phyloP scores from a whole-genome alignment of 2,888 invertebrate genomes.

The Machimus atricapillus region DNA sequence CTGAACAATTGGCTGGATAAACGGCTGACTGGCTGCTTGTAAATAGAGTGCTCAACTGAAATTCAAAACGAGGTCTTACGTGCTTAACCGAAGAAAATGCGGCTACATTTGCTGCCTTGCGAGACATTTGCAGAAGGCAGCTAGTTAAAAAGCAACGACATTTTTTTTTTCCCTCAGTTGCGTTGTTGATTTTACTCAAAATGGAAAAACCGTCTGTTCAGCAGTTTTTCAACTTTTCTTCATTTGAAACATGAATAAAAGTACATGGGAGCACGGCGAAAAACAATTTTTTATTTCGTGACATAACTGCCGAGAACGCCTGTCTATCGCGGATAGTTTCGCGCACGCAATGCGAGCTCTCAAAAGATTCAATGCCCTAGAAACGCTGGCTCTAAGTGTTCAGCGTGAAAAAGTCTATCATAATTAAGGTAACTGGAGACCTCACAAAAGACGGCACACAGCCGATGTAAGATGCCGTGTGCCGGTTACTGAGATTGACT shows the following conservation, averaged over 20 bases:
- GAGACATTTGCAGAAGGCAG: conserved; percentile 11
- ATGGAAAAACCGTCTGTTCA: conserved; percentile 35
- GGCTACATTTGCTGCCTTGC: background rate
- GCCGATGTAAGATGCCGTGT: background rate
- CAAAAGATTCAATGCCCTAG: background rate
- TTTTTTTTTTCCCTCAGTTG: background rate
- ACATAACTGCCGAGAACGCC: conserved; percentile 13
- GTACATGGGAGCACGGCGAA: background rate
- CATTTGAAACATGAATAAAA: conserved; percentile 25
- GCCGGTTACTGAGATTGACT: background rate
- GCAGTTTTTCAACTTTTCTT: conserved; percentile 40
- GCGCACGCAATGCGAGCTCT: background rate
- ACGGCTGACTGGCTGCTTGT: conserved; percentile 2
- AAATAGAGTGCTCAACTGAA: conserved; percentile 24
- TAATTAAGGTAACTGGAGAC: background rate
- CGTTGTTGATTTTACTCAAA: conserved; percentile 38
- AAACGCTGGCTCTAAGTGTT: background rate
- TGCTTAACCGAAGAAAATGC: background rate
- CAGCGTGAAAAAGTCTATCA: background rate
- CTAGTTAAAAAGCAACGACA: conserved; percentile 1
- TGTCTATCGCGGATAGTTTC: background rate
- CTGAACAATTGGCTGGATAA: conserved; percentile 9
- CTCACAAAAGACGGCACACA: background rate
- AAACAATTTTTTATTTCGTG: background rate
- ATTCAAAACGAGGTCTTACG: conserved; percentile 28